Evolutionary conservation across 2,797 vertebrate species (phyloP), one percentile per base, ranked within the genome.

Genomic region (Apogon talboti): DNA sequence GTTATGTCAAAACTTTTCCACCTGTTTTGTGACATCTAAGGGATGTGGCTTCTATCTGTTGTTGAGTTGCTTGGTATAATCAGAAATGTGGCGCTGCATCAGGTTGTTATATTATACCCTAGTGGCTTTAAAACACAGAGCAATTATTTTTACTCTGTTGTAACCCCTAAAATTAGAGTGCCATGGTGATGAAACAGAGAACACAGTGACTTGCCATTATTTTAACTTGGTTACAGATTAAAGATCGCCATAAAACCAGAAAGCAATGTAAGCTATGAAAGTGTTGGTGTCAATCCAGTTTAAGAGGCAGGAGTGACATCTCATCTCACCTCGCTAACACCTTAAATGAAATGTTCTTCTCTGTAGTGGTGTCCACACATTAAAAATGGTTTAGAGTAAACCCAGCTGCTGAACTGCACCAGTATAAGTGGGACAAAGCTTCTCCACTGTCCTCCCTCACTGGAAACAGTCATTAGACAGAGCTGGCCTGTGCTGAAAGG

Each of bases 401-500:
- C 16, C 44, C 8, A 37, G 46, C 33, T 65, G 48, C 55, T 66
- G 59, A 67, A 83, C 57, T 49, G 13, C 59, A 64, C 46, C 43
- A 8, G 35, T 45, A 46, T 10, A 55, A 71, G 38, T 10, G 35
- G 61, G 51, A 89, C 86, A 87, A 85, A 87, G 80, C 69, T 82
- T 54, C 44, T 76, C 48, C 61, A 66, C 82, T 81, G 81, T 89
- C 79, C 59, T 66, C 61, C 60, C 43, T 75, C 52, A 56, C 74
- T 87, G 66, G 74, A 87, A 89, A 85, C 49, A 76, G 76, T 84
- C 84, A 87, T 89, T 86, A 90, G 73, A 87, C 63, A 74, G 79
- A 79, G 67, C 79, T 75, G 76, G 84, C 57, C 71, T 70, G 64
- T 76, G 87, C 82, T 89, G 83, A 90, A 88, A 86, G 82, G 74